These are phyloP conservation scores for Columba guinea DNA, from an alignment of 2,797 vertebrate species.

Conservation along the genomic window DNA sequence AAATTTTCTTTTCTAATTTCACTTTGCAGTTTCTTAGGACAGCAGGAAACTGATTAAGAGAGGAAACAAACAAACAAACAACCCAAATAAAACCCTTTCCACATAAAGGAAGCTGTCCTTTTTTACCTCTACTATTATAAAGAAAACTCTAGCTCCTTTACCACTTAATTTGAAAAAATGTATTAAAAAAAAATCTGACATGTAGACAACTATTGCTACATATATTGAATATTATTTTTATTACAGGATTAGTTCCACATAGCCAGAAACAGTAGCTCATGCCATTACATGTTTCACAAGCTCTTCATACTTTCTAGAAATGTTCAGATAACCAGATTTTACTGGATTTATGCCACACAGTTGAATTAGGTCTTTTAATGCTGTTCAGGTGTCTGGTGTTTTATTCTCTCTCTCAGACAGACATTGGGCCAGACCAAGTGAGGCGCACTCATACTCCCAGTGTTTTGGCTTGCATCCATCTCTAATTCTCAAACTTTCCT, in stretches of 20 bases:
- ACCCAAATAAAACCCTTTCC: not conserved
- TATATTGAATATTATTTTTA: not conserved
- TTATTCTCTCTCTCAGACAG: not conserved
- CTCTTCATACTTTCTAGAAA: not conserved
- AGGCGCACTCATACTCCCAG: not conserved
- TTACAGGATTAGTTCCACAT: not conserved
- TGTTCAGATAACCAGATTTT: not conserved
- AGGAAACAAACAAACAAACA: not conserved
- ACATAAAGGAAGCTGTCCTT: not conserved
- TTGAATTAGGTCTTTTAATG: not conserved
- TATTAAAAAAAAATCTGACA: fast-evolving
- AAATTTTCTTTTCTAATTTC: not conserved
- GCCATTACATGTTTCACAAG: not conserved
- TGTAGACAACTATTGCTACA: not conserved
- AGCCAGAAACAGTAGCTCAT: not conserved
- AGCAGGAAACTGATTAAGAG: not conserved
- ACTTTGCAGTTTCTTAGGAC: not conserved
- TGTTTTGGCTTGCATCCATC: not conserved
- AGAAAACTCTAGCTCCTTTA: not conserved
- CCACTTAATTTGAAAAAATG: not conserved
- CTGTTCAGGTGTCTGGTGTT: not conserved
- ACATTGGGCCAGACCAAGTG: not conserved
- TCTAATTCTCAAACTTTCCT: not conserved
- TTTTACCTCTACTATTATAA: not conserved
- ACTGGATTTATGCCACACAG: not conserved